phyloP scores from a whole-genome alignment of 2,888 invertebrate species.

The Pseudococcus jackbeardsleyi region DNA sequence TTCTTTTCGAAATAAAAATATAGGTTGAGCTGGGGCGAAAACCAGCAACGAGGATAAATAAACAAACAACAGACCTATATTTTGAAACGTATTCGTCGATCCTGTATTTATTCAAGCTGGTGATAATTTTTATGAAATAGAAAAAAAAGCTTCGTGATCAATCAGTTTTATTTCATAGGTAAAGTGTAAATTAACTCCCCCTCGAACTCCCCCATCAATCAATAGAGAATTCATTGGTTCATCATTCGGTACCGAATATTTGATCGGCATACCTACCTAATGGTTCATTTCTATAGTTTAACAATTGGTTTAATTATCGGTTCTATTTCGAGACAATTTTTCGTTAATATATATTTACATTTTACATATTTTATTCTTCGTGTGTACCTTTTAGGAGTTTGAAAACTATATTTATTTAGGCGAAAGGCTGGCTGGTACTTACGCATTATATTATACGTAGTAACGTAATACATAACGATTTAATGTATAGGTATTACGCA shows the following conservation, averaged over 20 bases:
- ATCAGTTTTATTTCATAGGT: background rate
- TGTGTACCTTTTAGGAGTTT: background rate
- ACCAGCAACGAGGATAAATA: background rate
- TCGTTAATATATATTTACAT: background rate
- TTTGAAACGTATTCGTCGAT: background rate
- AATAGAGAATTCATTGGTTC: too few relatives aligned
- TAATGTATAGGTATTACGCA: background rate
- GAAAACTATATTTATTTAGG: background rate
- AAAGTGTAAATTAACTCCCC: background rate
- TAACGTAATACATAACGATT: background rate
- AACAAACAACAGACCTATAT: background rate
- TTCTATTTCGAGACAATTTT: background rate
- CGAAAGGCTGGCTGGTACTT: background rate
- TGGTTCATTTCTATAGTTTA: too few relatives aligned
- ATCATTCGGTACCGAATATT: too few relatives aligned
- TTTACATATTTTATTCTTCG: too few relatives aligned
- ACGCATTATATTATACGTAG: background rate
- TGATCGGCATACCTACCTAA: too few relatives aligned
- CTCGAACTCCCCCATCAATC: too few relatives aligned
- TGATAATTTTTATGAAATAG: background rate
- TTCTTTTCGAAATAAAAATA: background rate
- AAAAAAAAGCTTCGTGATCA: background rate
- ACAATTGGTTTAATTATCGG: too few relatives aligned
- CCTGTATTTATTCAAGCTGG: background rate
- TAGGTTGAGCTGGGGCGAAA: background rate